Evolutionary conservation across 2,797 vertebrate genomes (phyloP).

Genomic region (Hoplostethus mediterraneus): DNA sequence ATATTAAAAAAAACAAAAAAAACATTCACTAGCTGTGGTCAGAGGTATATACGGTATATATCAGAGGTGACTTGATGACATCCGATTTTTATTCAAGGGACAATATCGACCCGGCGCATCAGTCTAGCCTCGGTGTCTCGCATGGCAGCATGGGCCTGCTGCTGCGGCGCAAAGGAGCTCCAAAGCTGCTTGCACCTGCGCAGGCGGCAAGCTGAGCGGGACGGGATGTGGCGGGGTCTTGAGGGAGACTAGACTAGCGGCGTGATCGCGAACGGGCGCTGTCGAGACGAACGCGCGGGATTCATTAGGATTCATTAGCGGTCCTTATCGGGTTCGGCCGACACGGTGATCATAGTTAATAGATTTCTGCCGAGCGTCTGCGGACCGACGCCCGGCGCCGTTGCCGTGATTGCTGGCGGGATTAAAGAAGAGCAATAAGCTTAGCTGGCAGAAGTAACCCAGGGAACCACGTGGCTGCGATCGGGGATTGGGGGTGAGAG

Average conservation of each 20-base stretch:
- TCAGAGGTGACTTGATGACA: neutral
- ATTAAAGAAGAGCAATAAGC: constrained; percentile 83
- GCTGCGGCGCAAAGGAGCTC: constrained; percentile 29
- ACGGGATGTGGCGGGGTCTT: constrained; percentile 24
- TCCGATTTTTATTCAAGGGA: neutral
- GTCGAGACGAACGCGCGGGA: constrained; percentile 34
- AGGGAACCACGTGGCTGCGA: constrained; percentile 76
- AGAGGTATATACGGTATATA: neutral
- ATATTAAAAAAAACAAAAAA: neutral
- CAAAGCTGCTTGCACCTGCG: constrained; percentile 20
- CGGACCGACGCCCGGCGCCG: constrained; percentile 62
- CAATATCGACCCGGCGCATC: constrained; percentile 53
- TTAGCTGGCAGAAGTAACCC: constrained; percentile 77
- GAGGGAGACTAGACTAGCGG: constrained; percentile 4
- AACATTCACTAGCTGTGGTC: constrained; percentile 2
- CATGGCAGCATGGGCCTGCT: constrained; percentile 9
- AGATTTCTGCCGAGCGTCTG: constrained; percentile 64
- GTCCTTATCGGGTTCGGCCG: constrained; percentile 58
- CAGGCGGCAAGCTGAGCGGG: constrained; percentile 23
- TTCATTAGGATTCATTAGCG: constrained; percentile 72
- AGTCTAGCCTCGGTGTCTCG: constrained; percentile 18
- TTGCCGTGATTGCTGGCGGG: constrained; percentile 75
- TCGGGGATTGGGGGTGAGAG: constrained; percentile 61
- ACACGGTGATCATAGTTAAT: constrained; percentile 73
- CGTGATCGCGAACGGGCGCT: constrained; percentile 15